Base-by-base conservation (phyloP, 2,113 vertebrate species). In the Psilopogon haemacephalus region DNA sequence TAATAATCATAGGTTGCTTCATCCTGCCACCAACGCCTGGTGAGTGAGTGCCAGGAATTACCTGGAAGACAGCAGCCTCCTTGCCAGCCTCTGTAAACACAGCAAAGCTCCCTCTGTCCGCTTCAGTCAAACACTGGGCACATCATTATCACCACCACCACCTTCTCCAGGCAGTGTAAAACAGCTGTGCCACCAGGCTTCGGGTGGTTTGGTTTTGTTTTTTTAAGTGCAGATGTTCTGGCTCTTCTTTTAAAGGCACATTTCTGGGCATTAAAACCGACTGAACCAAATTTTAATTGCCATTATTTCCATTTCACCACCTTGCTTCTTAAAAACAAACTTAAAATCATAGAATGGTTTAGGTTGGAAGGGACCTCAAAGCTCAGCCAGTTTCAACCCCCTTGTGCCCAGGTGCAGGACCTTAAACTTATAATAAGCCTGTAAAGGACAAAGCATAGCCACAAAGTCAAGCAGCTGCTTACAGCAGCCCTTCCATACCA, bases 31-130 rank as follows among this genome's bases (percentile, higher is more conserved):
- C 33, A 11, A 27, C n/a, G 0, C 1, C 32, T 20, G 12, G 11
- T 7, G 0, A 4, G 14, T 15, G 30, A 26, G 50, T 21, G 17
- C 19, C 3, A 0, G 16, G 37, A 6, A 2, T 9, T 5, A 5
- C 48, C 54, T 68, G 27, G 11, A 40, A 35, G 5, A 24, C 0
- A 2, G 7, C 63, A 35, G 6, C 0, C 0, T 0, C 12, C 23
- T 35, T 65, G 50, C 32, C 52, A 9, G 23, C 55, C 8, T 37
- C 20, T 8, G 4, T 21, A 17, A 64, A 28, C 7, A 15, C 24
- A 42, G 18, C 23, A 56, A 32, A 58, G 40, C 32, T 50, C 35
- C n/a, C n/a, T 32, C 46, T 0, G 0, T n/a, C 30, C 50, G 8
- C 9, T 37, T 40, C 15, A 62, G 27, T 62, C 52, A 60, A 75